A percentile compares a stretch with the other conserved stretches of the same genome.
These are phyloP conservation scores for Zaprionus lineosus DNA, from an alignment of 2,888 invertebrate genomes.

Conservation along the genomic window DNA sequence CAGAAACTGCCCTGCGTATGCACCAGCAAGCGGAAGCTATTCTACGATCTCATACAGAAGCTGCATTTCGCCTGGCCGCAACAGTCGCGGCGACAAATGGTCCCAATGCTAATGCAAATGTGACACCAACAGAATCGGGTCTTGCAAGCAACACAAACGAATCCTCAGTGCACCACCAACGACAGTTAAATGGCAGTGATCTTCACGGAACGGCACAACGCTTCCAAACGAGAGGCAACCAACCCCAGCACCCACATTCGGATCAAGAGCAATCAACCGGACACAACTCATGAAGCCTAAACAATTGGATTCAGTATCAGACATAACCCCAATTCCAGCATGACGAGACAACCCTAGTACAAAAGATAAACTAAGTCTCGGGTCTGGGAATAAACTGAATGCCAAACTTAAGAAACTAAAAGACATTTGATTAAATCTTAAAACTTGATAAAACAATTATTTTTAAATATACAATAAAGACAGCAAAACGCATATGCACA, in stretches of 20 bases:
- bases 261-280: conserved; percentile 49
- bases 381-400: too few species aligned
- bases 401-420: too few species aligned
- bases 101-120: conserved; percentile 9
- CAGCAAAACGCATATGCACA: too few species aligned
- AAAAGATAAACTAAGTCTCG: too few species aligned
- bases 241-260: conserved; percentile 80
- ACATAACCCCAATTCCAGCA: too few species aligned
- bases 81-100: conserved; percentile 41
- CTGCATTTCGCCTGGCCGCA: conserved; percentile 89
- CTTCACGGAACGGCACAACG: conserved; percentile 74
- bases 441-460: too few species aligned
- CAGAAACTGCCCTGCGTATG: conserved; percentile 85
- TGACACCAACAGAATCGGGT: not conserved
- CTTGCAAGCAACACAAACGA: not conserved
- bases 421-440: too few species aligned
- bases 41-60: conserved; percentile 92
- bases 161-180: conserved; percentile 19
- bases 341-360: too few species aligned
- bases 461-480: too few species aligned
- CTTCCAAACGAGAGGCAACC: conserved; percentile 59
- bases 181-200: conserved; percentile 25
- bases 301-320: conserved; percentile 3
- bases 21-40: conserved; percentile 93
- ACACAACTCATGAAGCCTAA: conserved; percentile 88